Evolutionary conservation across 2,888 invertebrate genomes (phyloP).

Genomic region (Loripinus fragilis): DNA sequence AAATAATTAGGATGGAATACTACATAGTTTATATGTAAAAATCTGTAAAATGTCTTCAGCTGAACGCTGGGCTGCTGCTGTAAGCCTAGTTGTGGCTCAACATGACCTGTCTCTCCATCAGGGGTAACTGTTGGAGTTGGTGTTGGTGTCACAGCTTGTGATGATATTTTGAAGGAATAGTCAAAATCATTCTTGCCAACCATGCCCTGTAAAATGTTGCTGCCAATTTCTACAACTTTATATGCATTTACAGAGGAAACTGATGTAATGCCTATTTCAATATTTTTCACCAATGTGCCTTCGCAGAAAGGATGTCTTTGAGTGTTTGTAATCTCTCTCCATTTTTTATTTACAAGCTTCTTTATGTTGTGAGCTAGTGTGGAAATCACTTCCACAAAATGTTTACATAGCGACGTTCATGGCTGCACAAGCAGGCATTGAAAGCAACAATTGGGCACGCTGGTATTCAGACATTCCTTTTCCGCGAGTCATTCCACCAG

Average conservation of each 20-base stretch:
- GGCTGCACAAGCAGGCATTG: slow-evolving; percentile 50
- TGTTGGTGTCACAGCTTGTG: background rate
- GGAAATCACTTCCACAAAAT: slow-evolving; percentile 25
- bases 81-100: slow-evolving; percentile 25
- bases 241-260: background rate
- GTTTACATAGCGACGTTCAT: slow-evolving; percentile 56
- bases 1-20: slow-evolving; percentile 42
- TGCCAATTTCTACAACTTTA: background rate
- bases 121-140: background rate
- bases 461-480: slow-evolving; percentile 58
- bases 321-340: slow-evolving; percentile 7
- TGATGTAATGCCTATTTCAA: background rate
- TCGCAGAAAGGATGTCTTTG: slow-evolving; percentile 2
- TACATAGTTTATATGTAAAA: slow-evolving; percentile 17
- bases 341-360: slow-evolving; percentile 29
- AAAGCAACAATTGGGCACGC: slow-evolving; percentile 45
- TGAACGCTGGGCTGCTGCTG: background rate
- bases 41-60: background rate
- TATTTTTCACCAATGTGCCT: background rate
- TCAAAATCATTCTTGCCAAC: background rate
- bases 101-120: slow-evolving; percentile 5
- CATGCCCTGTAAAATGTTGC: background rate
- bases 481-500: slow-evolving; percentile 62
- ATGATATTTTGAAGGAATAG: background rate
- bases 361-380: slow-evolving; percentile 33